Percentiles rank a stretch among this genome's conserved stretches.
These are phyloP conservation scores for Coryphaenoides rupestris DNA, from an alignment of 2,113 vertebrate species.

Conservation along the genomic window DNA sequence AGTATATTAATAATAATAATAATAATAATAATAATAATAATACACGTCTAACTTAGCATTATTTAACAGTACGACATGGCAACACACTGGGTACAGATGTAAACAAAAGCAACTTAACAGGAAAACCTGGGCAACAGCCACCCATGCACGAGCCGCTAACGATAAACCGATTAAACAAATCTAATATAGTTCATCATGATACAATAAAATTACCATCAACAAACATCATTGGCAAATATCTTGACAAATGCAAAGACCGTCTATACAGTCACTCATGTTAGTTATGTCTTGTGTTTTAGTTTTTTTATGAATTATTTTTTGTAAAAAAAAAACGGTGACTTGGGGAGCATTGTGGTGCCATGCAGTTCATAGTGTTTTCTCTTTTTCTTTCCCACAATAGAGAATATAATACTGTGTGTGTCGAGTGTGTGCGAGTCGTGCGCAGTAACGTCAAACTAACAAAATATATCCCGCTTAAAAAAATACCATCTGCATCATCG, in stretches of 20 bases:
- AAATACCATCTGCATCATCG: constrained; percentile 70
- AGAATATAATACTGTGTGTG: constrained; percentile 30
- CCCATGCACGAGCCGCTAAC: constrained; percentile 51
- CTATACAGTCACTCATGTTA: constrained; percentile 35
- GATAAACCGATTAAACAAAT: constrained; percentile 35
- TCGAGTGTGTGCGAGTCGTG: constrained; percentile 13
- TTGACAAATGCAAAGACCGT: constrained; percentile 42
- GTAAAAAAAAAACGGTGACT: constrained; percentile 30
- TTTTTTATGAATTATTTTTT: constrained; percentile 35
- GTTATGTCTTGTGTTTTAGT: constrained; percentile 20
- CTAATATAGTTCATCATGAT: constrained; percentile 28
- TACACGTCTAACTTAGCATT: constrained; percentile 36
- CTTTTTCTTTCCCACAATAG: constrained; percentile 23
- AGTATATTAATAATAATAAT: too few species aligned
- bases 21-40: too few species aligned
- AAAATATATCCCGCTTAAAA: constrained; percentile 60
- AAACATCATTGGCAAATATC: constrained; percentile 27
- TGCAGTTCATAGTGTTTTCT: constrained; percentile 5
- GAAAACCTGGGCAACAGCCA: constrained; percentile 48
- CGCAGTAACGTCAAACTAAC: constrained; percentile 40
- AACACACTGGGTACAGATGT: constrained; percentile 44
- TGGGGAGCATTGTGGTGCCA: constrained; percentile 22
- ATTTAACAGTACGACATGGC: constrained; percentile 43
- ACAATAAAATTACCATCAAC: constrained; percentile 48
- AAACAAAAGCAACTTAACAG: constrained; percentile 38